phyloP scores from a whole-genome alignment of 1,140 invertebrate species.

The Papilio helenus region DNA sequence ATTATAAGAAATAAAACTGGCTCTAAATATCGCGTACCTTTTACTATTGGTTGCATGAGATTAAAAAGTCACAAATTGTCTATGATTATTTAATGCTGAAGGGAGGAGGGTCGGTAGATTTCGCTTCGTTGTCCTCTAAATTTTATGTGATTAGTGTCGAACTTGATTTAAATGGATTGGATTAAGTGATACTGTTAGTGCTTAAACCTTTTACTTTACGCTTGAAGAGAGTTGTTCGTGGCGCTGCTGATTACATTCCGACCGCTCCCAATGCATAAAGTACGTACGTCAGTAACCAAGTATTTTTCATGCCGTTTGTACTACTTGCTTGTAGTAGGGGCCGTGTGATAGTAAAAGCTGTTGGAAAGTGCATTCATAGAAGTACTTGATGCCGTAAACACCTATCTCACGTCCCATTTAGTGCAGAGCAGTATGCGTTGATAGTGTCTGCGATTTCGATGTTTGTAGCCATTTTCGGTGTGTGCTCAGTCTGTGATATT shows the following conservation, averaged over 20 bases:
- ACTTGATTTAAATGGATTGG: conserved; percentile 62
- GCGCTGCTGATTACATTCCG: conserved; percentile 67
- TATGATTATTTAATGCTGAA: conserved; percentile 76
- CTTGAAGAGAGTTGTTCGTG: conserved; percentile 50
- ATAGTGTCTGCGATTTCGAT: conserved; percentile 62
- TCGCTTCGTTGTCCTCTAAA: conserved; percentile 79
- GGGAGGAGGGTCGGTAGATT: conserved; percentile 76
- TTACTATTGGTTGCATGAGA: not conserved
- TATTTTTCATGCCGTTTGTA: conserved; percentile 82
- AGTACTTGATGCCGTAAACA: conserved; percentile 77
- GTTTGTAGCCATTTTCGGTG: conserved; percentile 79
- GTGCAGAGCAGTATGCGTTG: conserved; percentile 58
- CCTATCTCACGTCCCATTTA: conserved; percentile 77
- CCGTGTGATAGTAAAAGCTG: conserved; percentile 81
- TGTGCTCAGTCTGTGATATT: conserved; percentile 69
- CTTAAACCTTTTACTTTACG: conserved; percentile 56
- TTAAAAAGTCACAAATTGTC: conserved; percentile 46
- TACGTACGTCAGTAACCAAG: conserved; percentile 76
- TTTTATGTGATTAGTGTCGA: conserved; percentile 69
- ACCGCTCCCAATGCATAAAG: conserved; percentile 79
- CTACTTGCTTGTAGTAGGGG: conserved; percentile 78
- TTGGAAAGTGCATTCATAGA: conserved; percentile 80
- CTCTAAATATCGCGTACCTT: not conserved
- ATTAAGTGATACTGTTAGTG: conserved; percentile 65
- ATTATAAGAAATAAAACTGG: not conserved